Base-by-base conservation (phyloP, 2,797 vertebrate genomes). In the Okamejei kenojei region DNA sequence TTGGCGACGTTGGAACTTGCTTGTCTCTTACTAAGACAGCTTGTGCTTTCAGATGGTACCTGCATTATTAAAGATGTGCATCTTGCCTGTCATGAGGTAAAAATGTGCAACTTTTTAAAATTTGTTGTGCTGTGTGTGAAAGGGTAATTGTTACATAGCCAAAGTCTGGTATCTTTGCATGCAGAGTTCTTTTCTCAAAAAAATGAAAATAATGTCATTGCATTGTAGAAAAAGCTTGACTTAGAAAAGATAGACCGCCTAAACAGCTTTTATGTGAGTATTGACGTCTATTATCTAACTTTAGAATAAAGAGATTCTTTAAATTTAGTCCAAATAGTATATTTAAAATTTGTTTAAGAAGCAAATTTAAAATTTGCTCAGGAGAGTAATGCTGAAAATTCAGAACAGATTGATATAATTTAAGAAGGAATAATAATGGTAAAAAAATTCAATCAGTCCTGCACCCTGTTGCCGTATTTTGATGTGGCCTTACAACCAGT, bases 51-150 rank as follows among this genome's bases (percentile, higher is more conserved):
- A 91, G 96, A 96, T 94, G 95, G 93, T 0, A 94, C 95, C 93
- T 99, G 98, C 93, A 97, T 99, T 94, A 98, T 99, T 94, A 99
- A 99, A 95, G 98, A 98, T 0, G 97, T 99, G 81, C 99, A 99
- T 94, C 96, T 99, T 94, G 98, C 98, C 94, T 99, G 99, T 94
- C 95, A 99, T 93, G 99, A 99, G 97, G 99, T 99, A 94, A 78
- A 68, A 10, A 21, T 29, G 35, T 68, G 65, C 17, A 38, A 68
- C 26, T 76, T 54, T 76, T 3, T 7, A 29, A 74, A 38, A 32
- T 54, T 74, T 45, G 21, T 74, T 23, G 10, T 76, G 90, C 11
- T 29, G 23, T 76, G 7, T 45, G 11, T 35, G n/a, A 32, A 88
- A 88, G 21, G 29, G 10, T 8, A 68, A 8, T 63, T 86, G 54